phyloP scores from a whole-genome alignment of 2,888 invertebrate species.

The Phlogophora meticulosa region DNA sequence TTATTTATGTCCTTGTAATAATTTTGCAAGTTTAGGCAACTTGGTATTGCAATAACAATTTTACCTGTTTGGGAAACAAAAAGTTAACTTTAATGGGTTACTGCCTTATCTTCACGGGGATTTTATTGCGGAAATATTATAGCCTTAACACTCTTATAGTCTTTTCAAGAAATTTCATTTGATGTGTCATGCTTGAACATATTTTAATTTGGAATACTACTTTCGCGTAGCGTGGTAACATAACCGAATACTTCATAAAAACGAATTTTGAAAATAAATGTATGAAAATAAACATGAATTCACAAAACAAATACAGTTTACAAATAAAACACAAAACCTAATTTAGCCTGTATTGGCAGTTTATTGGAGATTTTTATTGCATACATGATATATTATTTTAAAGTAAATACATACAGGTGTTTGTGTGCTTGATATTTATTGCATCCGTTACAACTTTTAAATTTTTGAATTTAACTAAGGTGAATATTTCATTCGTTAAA shows the following conservation, averaged over 20 bases:
- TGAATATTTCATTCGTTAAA: constrained; percentile 28
- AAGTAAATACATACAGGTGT: constrained; percentile 30
- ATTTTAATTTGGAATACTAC: not conserved
- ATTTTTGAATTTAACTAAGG: constrained; percentile 12
- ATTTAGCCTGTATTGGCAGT: constrained; percentile 25
- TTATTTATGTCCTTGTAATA: constrained; percentile 84
- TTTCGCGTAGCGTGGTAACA: not conserved
- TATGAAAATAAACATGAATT: not conserved
- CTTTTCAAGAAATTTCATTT: not conserved
- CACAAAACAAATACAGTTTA: constrained; percentile 4
- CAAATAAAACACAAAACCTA: constrained; percentile 29
- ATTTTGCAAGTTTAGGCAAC: constrained; percentile 80
- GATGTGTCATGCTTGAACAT: not conserved
- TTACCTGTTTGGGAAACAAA: constrained; percentile 57
- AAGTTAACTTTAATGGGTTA: constrained; percentile 54
- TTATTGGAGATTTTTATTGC: constrained; percentile 23
- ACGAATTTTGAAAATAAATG: not conserved
- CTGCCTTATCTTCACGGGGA: constrained; percentile 53
- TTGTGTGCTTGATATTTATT: constrained; percentile 43
- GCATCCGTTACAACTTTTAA: constrained; percentile 34
- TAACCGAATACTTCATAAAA: not conserved
- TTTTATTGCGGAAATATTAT: constrained; percentile 50
- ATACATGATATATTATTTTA: constrained; percentile 16
- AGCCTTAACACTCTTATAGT: constrained; percentile 25
- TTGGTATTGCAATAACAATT: constrained; percentile 55